Percentiles rank a stretch among this genome's conserved stretches.
phyloP scores from a whole-genome alignment of 1,140 invertebrate genomes.

The Drosophila orena region DNA sequence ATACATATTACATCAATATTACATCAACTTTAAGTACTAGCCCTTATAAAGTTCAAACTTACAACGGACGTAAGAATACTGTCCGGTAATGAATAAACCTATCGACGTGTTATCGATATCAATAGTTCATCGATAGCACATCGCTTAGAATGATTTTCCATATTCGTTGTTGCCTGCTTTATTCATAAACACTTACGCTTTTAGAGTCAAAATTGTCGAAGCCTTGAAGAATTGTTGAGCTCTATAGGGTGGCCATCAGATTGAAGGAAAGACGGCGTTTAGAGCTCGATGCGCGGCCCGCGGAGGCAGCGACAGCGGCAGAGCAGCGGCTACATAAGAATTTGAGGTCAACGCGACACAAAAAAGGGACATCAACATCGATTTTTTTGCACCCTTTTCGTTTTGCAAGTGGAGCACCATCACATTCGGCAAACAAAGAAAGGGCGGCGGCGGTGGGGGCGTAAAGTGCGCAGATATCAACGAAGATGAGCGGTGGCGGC shows the following conservation, averaged over 20 bases:
- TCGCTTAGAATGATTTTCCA: conserved; percentile 66
- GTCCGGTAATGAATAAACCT: conserved; percentile 35
- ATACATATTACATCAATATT: too few species aligned
- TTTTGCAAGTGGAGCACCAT: conserved; percentile 43
- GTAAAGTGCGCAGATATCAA: conserved; percentile 15
- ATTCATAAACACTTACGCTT: conserved; percentile 41
- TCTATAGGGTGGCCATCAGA: neutral
- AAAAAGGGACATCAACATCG: conserved; percentile 75
- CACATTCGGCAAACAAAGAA: conserved; percentile 59
- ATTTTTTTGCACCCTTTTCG: conserved; percentile 79
- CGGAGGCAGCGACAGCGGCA: conserved; percentile 11
- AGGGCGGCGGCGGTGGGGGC: conserved; percentile 20
- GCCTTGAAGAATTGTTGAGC: conserved; percentile 18
- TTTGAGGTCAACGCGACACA: conserved; percentile 28
- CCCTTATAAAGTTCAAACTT: neutral
- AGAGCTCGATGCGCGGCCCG: conserved; percentile 7
- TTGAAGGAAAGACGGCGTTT: conserved; percentile 7
- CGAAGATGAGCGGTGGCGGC: conserved; percentile 63
- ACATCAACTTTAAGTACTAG: too few species aligned
- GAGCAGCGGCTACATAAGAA: conserved; percentile 13
- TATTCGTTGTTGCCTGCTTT: conserved; percentile 55
- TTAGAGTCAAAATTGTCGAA: conserved; percentile 42
- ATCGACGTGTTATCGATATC: neutral
- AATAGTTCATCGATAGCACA: neutral
- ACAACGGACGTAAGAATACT: conserved; percentile 8